Base-by-base conservation (phyloP, 2,797 vertebrate species). In the Phrynocephalus vlangalii region DNA sequence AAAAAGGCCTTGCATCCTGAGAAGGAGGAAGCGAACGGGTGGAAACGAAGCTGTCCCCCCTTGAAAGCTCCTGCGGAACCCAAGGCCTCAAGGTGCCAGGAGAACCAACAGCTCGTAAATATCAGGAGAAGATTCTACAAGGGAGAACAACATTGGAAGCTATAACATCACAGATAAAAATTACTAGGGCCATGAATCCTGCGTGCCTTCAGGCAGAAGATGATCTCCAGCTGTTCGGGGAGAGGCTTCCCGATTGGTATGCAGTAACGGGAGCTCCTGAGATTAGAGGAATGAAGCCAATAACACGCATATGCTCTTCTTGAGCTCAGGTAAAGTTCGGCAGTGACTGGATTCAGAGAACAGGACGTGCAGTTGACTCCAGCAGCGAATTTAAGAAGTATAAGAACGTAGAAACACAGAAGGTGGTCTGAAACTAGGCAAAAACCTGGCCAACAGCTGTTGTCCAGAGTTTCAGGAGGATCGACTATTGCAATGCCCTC, bases 151-250 rank as follows among this genome's bases (percentile, higher is more conserved):
- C 68, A 88, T 80, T 83, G 73, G 71, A 66, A n/a, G 9, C 68
- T 81, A 20, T 30, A 67, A 60, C 13, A 76, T 26, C 50, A 72
- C 22, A 50, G 28, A 33, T 78, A 71, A 52, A 78, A 72, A 71
- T 78, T 78, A 66, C 9, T 10, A 66, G 73, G 75, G 22, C n/a
- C 72, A 60, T 71, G 84, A 15, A 71, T 71, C 72, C 50, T 26
- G 52, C 1, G 3, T 28, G 84, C 79, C 84, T 86, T 9, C 10
- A 13, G 52, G 72, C 28, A 8, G 16, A 68, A 79, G 38, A 70
- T 18, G 22, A 38, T 73, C 72, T 44, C 28, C 88, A 89, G 73
- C 79, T 86, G 88, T 50, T 48, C 63, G 22, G 28, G n/a, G 52
- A 78, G 38, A 66, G 9, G 33, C 6, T 68, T 56, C 52, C 48